These are phyloP conservation scores for Bombus superbus DNA, from an alignment of 1,140 invertebrate genomes.

Conservation along the genomic window DNA sequence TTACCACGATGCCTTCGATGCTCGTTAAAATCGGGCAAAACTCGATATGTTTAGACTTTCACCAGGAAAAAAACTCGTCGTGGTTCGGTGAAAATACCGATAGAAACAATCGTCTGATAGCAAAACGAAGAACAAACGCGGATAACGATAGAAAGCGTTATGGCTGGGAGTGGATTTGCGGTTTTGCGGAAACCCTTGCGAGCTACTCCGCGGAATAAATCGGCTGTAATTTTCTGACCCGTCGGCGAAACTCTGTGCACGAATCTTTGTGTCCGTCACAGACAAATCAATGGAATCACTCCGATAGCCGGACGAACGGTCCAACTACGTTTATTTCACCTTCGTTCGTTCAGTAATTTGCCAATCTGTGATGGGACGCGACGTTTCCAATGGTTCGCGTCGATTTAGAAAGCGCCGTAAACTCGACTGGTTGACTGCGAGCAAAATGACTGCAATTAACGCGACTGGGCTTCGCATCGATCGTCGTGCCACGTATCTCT, in stretches of 20 bases:
- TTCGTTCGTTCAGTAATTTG: conserved; percentile 41
- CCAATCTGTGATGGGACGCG: conserved; percentile 22
- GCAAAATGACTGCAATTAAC: conserved; percentile 61
- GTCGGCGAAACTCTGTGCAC: neutral
- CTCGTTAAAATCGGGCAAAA: conserved; percentile 4
- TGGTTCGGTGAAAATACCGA: conserved; percentile 38
- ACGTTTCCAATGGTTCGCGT: conserved; percentile 17
- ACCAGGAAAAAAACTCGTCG: conserved; percentile 42
- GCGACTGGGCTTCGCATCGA: conserved; percentile 39
- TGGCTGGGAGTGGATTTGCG: conserved; percentile 1
- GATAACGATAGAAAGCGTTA: conserved; percentile 34
- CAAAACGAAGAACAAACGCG: neutral
- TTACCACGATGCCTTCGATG: neutral
- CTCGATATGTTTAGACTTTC: conserved; percentile 46
- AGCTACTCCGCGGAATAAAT: conserved; percentile 2
- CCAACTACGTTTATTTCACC: neutral
- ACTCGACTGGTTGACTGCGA: conserved; percentile 9
- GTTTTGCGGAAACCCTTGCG: conserved; percentile 44
- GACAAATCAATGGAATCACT: neutral
- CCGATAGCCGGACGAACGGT: neutral
- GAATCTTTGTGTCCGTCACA: neutral
- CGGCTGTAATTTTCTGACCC: neutral
- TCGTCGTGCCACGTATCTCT: neutral
- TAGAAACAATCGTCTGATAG: conserved; percentile 40
- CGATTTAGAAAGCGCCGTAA: conserved; percentile 44